Evolutionary conservation across 2,888 invertebrate genomes (phyloP).

Genomic region (Ectobius pallidus): DNA sequence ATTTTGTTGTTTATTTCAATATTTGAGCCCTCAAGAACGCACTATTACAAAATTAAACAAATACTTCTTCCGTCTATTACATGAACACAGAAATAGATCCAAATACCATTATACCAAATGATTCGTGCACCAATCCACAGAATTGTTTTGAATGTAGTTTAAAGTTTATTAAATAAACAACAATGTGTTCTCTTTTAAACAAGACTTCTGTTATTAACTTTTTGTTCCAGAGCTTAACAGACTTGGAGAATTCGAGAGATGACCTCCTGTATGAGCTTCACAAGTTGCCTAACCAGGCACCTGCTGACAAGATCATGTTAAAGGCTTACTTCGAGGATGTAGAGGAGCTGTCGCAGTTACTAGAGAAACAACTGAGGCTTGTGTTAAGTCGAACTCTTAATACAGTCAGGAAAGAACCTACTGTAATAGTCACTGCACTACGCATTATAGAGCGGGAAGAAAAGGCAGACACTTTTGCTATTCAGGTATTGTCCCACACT

Average conservation of each 20-base stretch:
- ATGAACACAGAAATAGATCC: no score
- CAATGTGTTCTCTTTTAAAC: no score
- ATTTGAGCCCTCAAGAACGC: no score
- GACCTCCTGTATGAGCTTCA: slow-evolving; percentile 94
- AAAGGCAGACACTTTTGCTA: slow-evolving; percentile 87
- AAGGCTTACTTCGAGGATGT: slow-evolving; percentile 97
- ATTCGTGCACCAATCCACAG: no score
- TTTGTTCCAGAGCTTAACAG: slow-evolving; percentile 89
- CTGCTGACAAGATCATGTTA: slow-evolving; percentile 88
- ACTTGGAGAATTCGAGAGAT: slow-evolving; percentile 95
- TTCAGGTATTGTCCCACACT: slow-evolving; percentile 58
- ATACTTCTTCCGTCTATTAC: no score
- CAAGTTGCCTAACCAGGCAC: slow-evolving; percentile 88
- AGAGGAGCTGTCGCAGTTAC: slow-evolving; percentile 81
- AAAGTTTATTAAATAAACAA: no score
- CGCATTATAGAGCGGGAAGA: slow-evolving; percentile 97
- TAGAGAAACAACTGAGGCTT: slow-evolving; percentile 91
- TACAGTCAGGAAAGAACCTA: slow-evolving; percentile 93
- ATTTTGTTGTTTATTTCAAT: no score
- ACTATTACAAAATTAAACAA: no score
- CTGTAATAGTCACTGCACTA: slow-evolving; percentile 93
- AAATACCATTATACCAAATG: no score
- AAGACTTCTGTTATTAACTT: no score
- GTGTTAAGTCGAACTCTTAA: slow-evolving; percentile 89
- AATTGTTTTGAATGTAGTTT: no score